Base-by-base conservation (phyloP, 1,140 invertebrate genomes). In the Brachionus koreanus region DNA sequence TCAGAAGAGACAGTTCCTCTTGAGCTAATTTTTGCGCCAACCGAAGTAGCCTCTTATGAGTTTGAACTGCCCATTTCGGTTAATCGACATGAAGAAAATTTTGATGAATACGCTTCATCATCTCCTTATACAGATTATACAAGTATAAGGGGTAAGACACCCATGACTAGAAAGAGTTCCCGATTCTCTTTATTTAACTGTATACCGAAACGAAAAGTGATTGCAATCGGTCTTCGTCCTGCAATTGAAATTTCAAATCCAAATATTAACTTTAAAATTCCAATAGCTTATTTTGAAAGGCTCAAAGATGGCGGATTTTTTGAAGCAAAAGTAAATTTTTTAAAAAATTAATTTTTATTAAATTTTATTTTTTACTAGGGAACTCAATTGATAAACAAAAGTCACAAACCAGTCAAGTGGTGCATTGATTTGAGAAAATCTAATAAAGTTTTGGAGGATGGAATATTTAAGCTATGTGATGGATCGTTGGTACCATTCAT, bases 11-110 rank as follows among this genome's bases (percentile, higher is more conserved):
- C 76, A 29, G 84, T 87, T 23, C 82, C 85, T 49, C 85, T 86
- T 23, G 84, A 87, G 83, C 83, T 89, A 3, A 86, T 85, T 37
- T 88, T 89, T 83, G 85, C 83, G 52, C 88, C 88, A 67, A 85
- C 85, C 33, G 86, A 88, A 86, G 87, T 88, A 23, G 76, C 76
- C 12, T 79, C 76, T 19, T 79, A 79, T n/a, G 76, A 79, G 9
- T 79, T 79, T 37, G 76, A 79, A 42, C 25, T 79, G 7, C 76
- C 76, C 1, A 79, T 74, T 12, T 74, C 25, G 6, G 69, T 79
- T 12, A 79, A 79, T 23, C 5, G 35, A 43, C 39, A 13, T 12
- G 61, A 61, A 19, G 49, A 79, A n/a, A 79, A 42, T 61, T 43
- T 57, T n/a, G 46, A 79, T 5, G 76, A 39, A n/a, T 42, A 43